Evolutionary conservation across 2,888 invertebrate species (phyloP).

Genomic region (Camptogramma bilineatum): DNA sequence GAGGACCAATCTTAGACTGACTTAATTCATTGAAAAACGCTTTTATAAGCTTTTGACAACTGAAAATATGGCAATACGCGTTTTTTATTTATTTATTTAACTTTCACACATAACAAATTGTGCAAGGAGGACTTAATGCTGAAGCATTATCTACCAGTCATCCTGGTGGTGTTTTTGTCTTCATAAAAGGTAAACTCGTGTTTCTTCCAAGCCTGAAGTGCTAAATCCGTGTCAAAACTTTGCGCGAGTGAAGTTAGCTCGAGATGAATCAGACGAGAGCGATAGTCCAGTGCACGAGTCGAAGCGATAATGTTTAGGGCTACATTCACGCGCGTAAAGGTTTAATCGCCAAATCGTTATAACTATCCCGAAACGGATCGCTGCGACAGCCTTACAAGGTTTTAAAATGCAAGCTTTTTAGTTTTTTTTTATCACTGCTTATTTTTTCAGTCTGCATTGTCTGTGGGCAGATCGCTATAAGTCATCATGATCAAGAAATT

Average conservation of each 20-base stretch:
- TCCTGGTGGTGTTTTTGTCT: no score
- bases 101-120: no score
- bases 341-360: background rate
- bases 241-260: slow-evolving; percentile 5
- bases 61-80: no score
- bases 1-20: no score
- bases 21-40: no score
- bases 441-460: background rate
- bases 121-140: no score
- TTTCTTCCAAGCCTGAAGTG: background rate
- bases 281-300: background rate
- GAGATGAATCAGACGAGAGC: background rate
- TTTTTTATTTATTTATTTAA: no score
- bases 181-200: background rate
- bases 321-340: slow-evolving; percentile 2
- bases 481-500: background rate
- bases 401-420: slow-evolving; percentile 47
- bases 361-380: slow-evolving; percentile 22
- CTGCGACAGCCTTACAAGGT: slow-evolving; percentile 42
- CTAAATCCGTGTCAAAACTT: background rate
- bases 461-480: background rate
- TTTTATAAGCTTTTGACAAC: no score
- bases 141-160: no score
- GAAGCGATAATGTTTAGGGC: background rate
- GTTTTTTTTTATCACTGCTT: background rate